phyloP scores from a whole-genome alignment of 64 coral and sea anemone genomes.

The Montipora cactus region DNA sequence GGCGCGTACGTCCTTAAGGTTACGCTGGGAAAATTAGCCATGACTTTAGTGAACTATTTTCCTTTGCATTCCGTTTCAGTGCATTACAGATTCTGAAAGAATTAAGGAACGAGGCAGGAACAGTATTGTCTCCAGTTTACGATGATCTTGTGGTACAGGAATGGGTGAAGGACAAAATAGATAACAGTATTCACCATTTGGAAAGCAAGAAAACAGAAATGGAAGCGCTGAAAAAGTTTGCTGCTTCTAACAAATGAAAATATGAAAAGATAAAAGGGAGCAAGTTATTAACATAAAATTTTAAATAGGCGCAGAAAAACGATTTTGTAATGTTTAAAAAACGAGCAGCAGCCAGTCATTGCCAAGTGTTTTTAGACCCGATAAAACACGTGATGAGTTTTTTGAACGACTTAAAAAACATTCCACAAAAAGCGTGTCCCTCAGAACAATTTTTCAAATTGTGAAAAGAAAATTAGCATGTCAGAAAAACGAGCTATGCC shows the following conservation, averaged over 20 bases:
- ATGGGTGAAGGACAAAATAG: constrained; percentile 68
- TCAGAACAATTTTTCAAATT: no score
- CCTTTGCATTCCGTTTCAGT: constrained; percentile 11
- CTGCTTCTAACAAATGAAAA: not conserved
- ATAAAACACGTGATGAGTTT: no score
- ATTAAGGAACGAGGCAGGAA: constrained; percentile 13
- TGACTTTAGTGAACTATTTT: not conserved
- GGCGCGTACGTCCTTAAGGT: no score
- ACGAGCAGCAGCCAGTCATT: no score
- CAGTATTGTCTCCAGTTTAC: constrained; percentile 9
- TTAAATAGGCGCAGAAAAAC: no score
- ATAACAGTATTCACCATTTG: constrained; percentile 14
- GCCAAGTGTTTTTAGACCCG: no score
- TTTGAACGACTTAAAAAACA: no score
- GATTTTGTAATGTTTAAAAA: no score
- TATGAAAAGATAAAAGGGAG: not conserved
- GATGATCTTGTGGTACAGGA: constrained; percentile 49
- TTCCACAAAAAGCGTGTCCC: no score
- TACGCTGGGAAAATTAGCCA: not conserved
- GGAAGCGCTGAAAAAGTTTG: constrained; percentile 12
- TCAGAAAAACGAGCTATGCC: no score
- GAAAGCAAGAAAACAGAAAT: not conserved
- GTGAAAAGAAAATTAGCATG: no score
- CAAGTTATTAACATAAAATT: no score
- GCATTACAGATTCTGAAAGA: constrained; percentile 24